phyloP scores from a whole-genome alignment of 2,888 invertebrate species.

The Cremastobaeus sp. region DNA sequence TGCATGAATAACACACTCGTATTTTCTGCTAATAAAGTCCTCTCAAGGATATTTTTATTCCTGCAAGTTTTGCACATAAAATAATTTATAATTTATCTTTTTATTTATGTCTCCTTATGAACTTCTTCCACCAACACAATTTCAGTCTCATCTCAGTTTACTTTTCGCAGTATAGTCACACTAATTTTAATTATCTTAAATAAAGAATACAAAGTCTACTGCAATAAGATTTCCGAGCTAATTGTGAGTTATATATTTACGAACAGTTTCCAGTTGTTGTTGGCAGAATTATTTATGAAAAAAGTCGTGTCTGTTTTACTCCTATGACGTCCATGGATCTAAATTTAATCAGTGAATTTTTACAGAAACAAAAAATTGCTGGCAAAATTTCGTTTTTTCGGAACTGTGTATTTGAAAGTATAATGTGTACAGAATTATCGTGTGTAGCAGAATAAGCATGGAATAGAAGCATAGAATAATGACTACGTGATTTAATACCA shows the following conservation, averaged over 20 bases:
- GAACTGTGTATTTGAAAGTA: no score
- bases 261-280: no score
- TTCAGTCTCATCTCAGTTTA: conserved; percentile 45
- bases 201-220: conserved; percentile 7
- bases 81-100: conserved; percentile 45
- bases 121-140: conserved; percentile 32
- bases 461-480: no score
- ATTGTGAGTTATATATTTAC: conserved; percentile 18
- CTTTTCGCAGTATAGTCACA: conserved; percentile 37
- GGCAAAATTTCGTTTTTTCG: no score
- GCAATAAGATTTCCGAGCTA: conserved; percentile 1
- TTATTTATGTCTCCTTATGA: conserved; percentile 47
- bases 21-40: conserved; percentile 28
- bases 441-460: no score
- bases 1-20: background rate
- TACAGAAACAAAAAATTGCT: no score
- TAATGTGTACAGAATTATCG: no score
- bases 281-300: no score
- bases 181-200: conserved; percentile 43
- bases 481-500: no score
- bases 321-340: no score
- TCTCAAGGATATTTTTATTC: conserved; percentile 31
- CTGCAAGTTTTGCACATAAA: conserved; percentile 24
- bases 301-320: no score
- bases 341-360: no score